Evolutionary conservation across 2,113 vertebrate species (phyloP).

Genomic region (Axis porcinus): DNA sequence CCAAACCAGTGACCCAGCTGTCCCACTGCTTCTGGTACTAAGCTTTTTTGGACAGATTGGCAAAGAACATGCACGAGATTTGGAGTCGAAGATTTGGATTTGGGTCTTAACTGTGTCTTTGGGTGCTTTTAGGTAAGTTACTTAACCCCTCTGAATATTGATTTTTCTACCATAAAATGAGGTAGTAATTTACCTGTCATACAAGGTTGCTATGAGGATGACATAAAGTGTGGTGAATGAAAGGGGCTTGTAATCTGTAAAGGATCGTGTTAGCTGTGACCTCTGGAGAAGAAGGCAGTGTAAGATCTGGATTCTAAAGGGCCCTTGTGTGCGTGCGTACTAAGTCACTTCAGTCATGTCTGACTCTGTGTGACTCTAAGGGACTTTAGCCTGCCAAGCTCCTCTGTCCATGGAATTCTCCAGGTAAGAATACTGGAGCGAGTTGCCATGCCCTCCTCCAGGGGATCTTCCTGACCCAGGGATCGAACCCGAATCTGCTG

Average conservation of each 20-base stretch:
- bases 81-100: neutral
- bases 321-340: neutral
- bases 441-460: neutral
- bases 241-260: neutral
- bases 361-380: neutral
- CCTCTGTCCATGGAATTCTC: neutral
- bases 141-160: neutral
- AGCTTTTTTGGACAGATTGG: neutral
- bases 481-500: neutral
- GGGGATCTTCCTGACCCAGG: neutral
- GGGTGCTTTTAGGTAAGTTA: neutral
- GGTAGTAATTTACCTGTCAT: neutral
- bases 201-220: neutral
- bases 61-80: neutral
- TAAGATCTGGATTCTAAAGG: neutral
- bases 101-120: neutral
- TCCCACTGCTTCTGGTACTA: neutral
- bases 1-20: neutral
- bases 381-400: neutral
- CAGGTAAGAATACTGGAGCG: neutral
- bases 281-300: neutral
- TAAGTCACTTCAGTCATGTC: neutral
- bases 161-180: neutral
- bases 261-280: neutral
- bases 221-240: neutral